Evolutionary conservation across 2,888 invertebrate species (phyloP).

Genomic region (Argyra leucocephala): DNA sequence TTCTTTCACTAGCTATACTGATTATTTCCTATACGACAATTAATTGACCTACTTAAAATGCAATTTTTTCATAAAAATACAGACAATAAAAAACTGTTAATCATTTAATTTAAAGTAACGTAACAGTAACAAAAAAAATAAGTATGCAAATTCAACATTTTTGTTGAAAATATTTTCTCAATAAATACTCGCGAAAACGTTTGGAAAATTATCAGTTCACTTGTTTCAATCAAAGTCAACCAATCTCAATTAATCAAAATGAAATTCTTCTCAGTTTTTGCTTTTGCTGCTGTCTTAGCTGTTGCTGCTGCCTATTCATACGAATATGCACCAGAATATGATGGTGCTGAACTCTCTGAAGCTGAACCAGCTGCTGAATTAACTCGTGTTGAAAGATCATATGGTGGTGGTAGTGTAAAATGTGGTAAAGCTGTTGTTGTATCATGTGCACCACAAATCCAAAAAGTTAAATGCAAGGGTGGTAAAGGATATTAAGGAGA

Average conservation of each 20-base stretch:
- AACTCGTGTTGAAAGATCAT: neutral
- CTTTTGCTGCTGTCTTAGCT: neutral
- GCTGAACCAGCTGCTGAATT: neutral
- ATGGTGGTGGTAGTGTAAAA: neutral
- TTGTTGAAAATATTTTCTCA: too few species aligned
- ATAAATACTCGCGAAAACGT: too few species aligned
- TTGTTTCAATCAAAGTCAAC: slow-evolving; percentile 1
- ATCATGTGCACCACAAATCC: neutral
- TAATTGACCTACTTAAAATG: too few species aligned
- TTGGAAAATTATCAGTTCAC: neutral
- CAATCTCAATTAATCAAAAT: neutral
- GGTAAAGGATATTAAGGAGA: too few species aligned
- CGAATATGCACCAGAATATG: neutral
- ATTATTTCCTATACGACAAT: too few species aligned
- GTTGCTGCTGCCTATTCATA: neutral
- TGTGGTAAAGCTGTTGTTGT: neutral
- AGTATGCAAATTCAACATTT: too few species aligned
- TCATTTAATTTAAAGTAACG: too few species aligned
- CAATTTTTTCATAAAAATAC: too few species aligned
- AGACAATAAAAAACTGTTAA: too few species aligned
- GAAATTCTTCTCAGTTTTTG: neutral
- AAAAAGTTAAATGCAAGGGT: neutral
- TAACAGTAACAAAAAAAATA: too few species aligned
- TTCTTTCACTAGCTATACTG: too few species aligned
- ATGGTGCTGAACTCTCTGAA: neutral